A percentile compares a stretch with the other conserved stretches of the same genome.
These are phyloP conservation scores for Cirrhinus mrigala DNA, from an alignment of 2,797 vertebrate genomes.

Conservation along the genomic window DNA sequence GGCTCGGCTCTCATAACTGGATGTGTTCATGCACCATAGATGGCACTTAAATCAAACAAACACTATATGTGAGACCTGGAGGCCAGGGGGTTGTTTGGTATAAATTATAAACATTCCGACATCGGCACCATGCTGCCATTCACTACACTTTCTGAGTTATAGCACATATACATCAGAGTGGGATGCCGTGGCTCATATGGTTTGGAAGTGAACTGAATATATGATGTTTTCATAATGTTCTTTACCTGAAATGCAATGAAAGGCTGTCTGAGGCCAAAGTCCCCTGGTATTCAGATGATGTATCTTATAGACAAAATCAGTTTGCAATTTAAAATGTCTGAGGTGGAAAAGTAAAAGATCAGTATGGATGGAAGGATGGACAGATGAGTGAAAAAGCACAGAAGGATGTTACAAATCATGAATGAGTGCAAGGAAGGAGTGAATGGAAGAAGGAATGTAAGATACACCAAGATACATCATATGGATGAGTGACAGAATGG, in stretches of 20 bases:
- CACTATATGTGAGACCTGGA: slow-evolving; percentile 20
- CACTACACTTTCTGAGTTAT: neutral
- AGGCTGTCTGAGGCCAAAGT: neutral
- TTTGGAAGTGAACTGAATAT: slow-evolving; percentile 9
- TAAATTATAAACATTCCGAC: slow-evolving; percentile 42
- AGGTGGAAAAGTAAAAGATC: neutral
- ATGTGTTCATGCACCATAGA: slow-evolving; percentile 45
- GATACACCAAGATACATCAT: too few species aligned
- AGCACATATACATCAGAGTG: slow-evolving; percentile 5
- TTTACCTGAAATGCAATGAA: slow-evolving; percentile 21
- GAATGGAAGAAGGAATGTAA: neutral
- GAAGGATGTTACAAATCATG: neutral
- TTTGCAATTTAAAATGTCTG: slow-evolving; percentile 25
- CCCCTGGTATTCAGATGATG: neutral
- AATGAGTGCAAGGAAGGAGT: neutral
- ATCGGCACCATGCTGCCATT: slow-evolving; percentile 25
- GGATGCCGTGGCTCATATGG: neutral
- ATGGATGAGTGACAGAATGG: too few species aligned
- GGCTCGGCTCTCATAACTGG: slow-evolving; percentile 54
- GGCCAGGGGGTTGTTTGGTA: slow-evolving; percentile 25
- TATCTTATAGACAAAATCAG: slow-evolving; percentile 15
- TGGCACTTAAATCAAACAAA: slow-evolving; percentile 44
- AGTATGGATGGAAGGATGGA: neutral
- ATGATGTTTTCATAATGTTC: neutral
- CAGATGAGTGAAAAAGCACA: neutral